Evolutionary conservation across 2,797 vertebrate genomes (phyloP), one percentile per base, ranked within the genome.

Genomic region (Moxostoma hubbsi): DNA sequence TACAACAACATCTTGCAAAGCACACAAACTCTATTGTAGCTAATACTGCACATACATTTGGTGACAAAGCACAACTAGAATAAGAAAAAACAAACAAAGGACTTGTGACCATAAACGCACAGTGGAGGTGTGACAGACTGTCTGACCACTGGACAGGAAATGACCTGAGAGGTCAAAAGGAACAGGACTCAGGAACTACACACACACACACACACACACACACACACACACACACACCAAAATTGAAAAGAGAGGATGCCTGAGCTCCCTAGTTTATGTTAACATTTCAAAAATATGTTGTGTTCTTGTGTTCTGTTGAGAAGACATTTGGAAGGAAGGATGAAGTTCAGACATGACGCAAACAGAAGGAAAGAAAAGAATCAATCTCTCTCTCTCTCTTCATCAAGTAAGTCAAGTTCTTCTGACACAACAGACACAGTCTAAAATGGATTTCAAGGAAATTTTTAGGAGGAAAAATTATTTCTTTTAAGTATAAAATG

Each of bases 241-340:
- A 70, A 58, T 24, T 47, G 53, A 18, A 50, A 59, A 50, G 9
- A 76, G 46, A 59, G 82, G 81, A 73, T 76, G 80, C 73, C 83
- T 69, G 61, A 24, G 65, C 72, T 71, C 64, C 58, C 72, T 70
- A 79, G 81, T 87, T 91, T 91, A 90, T 86, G 88, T 87, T 89
- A 86, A 90, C 80, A 78, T 68, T 85, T 90, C 88, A 89, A 90
- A 91, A 82, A 89, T 90, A 89, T 83, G 77, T 67, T 72, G 72
- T 75, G 86, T 87, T 89, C 80, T 81, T 66, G 5, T 0, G 16
- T 75, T 36, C 36, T 49, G 12, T 4, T 24, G 53, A 79, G 36
- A 36, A 36, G 36, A 36, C 3, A 36, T 4, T 36, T 36, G 36
- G 46, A 8, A 75, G 57, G 51, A 79, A 83, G 82, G 81, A 88